These are phyloP conservation scores for Tadarida brasiliensis DNA, from an alignment of 2,797 vertebrate genomes.

Conservation along the genomic window DNA sequence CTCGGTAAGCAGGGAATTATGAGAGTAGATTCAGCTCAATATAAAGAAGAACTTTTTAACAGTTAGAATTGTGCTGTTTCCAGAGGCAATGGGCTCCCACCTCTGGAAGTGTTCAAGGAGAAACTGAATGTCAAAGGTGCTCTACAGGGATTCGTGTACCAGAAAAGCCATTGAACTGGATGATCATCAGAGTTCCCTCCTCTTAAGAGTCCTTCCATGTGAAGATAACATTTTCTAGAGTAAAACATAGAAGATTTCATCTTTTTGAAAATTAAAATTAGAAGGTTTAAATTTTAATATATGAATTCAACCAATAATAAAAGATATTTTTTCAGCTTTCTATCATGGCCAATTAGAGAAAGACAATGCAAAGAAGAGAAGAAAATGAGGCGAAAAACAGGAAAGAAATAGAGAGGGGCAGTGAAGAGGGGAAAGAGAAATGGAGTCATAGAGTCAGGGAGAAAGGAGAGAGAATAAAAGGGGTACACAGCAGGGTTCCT, in stretches of 20 bases:
- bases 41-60: background rate
- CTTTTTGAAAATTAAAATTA: constrained; percentile 48
- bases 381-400: background rate
- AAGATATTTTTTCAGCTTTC: constrained; percentile 19
- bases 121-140: background rate
- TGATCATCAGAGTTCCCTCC: background rate
- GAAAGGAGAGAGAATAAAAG: background rate
- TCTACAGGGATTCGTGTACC: background rate
- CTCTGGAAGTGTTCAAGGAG: background rate
- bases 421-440: background rate
- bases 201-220: background rate
- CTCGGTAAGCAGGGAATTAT: background rate
- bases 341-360: constrained; percentile 25
- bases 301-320: constrained; percentile 18
- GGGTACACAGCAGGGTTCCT: background rate
- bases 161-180: constrained; percentile 8
- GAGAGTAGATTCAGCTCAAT: background rate
- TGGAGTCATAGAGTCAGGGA: background rate
- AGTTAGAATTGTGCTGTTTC: background rate
- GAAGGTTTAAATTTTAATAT: constrained; percentile 7
- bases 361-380: background rate
- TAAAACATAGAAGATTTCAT: constrained; percentile 28
- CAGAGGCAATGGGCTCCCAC: background rate
- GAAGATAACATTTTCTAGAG: background rate
- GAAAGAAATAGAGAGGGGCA: background rate